Conservation (phyloP, 2,888 invertebrate genomes). For the Pharmacophagus antenor region DNA sequence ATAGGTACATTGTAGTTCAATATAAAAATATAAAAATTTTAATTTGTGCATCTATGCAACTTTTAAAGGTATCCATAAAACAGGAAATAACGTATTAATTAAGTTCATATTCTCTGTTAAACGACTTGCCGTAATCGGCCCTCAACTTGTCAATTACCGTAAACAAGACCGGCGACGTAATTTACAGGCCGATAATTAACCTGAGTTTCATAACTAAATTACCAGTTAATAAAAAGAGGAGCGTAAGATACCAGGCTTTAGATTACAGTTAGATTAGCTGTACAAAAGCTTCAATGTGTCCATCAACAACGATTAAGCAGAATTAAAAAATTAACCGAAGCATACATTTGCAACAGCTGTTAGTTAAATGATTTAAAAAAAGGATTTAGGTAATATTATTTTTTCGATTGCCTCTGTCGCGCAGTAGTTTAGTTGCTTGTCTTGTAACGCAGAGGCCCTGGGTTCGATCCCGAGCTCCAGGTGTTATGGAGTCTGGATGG, state of each 20-base stretch:
- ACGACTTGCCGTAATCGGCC: constrained; percentile 14
- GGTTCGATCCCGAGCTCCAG: too few species aligned
- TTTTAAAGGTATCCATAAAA: not conserved
- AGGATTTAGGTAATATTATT: too few species aligned
- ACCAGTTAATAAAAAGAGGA: constrained; percentile 23
- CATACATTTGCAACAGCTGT: not conserved
- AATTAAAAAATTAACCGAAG: not conserved
- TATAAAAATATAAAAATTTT: too few species aligned
- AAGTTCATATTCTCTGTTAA: constrained; percentile 6
- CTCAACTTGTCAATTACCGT: constrained; percentile 27
- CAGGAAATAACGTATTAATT: constrained; percentile 15
- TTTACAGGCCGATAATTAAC: constrained; percentile 26
- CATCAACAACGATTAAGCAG: not conserved
- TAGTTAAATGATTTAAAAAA: not conserved
- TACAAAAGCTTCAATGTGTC: not conserved
- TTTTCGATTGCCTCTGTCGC: too few species aligned
- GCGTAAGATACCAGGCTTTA: constrained; percentile 12
- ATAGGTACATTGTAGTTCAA: too few species aligned
- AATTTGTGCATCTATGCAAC: not conserved
- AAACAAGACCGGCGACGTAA: constrained; percentile 20
- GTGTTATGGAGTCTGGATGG: too few species aligned
- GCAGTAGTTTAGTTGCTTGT: too few species aligned
- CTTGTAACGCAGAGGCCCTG: too few species aligned
- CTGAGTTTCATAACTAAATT: constrained; percentile 20
- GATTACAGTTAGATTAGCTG: constrained; percentile 17